Conservation (phyloP, 2,888 invertebrate species). For the Carterocephalus palaemon region DNA sequence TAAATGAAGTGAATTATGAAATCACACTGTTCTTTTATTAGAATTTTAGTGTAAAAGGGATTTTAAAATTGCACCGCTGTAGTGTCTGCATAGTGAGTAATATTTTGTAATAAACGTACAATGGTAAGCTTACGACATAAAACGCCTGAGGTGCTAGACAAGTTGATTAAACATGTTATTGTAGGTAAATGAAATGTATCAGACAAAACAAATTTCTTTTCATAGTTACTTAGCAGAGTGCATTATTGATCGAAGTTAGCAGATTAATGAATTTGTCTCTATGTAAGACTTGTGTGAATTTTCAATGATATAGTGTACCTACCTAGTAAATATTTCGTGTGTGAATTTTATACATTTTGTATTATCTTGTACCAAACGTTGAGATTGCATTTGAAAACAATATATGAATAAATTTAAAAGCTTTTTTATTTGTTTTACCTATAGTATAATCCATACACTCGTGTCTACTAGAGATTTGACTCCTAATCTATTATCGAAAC, state of each 20-base stretch:
- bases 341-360: slow-evolving; percentile 75
- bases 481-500: no score
- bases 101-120: background rate
- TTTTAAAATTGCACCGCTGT: slow-evolving; percentile 19
- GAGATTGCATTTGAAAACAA: slow-evolving; percentile 76
- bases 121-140: no score
- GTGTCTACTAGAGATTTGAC: no score
- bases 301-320: slow-evolving; percentile 42
- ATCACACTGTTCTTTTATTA: no score
- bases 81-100: slow-evolving; percentile 5
- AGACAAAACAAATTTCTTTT: slow-evolving; percentile 18
- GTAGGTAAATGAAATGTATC: slow-evolving; percentile 22
- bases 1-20: no score
- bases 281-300: slow-evolving; percentile 56
- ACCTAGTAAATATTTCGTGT: slow-evolving; percentile 45
- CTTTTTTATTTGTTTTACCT: slow-evolving; percentile 37
- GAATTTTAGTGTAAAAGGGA: no score
- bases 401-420: slow-evolving; percentile 55
- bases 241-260: no score
- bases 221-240: slow-evolving; percentile 41
- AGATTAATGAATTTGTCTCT: slow-evolving; percentile 43
- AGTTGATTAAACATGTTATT: slow-evolving; percentile 25
- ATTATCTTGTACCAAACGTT: slow-evolving; percentile 73
- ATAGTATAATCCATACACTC: background rate
- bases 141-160: slow-evolving; percentile 35